Evolutionary conservation across 2,888 invertebrate genomes (phyloP).

Genomic region (Diloba caeruleocephala): DNA sequence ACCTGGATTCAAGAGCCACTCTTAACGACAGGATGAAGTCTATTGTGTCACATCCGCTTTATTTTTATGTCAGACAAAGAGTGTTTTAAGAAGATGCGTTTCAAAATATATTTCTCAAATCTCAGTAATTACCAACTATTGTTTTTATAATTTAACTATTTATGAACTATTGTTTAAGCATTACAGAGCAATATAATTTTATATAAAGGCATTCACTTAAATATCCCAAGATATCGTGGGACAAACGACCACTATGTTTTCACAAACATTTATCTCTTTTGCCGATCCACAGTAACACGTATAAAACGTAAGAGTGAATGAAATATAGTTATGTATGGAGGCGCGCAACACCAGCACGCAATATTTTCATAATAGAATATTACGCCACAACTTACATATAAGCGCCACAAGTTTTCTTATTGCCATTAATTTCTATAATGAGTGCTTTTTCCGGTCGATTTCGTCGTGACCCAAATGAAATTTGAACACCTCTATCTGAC

Average conservation of each 20-base stretch:
- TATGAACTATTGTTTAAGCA: no score
- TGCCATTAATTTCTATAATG: slow-evolving; percentile 23
- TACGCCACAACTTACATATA: slow-evolving; percentile 35
- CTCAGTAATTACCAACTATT: no score
- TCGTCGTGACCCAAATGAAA: slow-evolving; percentile 23
- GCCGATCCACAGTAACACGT: slow-evolving; percentile 10
- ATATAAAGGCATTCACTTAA: no score
- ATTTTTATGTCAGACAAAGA: slow-evolving; percentile 22
- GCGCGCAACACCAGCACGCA: slow-evolving; percentile 51
- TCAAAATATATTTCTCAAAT: no score
- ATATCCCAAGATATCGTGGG: slow-evolving; percentile 6
- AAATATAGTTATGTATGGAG: slow-evolving; percentile 53
- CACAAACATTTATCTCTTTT: slow-evolving; percentile 32
- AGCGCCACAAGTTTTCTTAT: slow-evolving; percentile 12
- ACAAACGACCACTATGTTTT: slow-evolving; percentile 15
- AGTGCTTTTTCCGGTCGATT: slow-evolving; percentile 29
- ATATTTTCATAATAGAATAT: slow-evolving; percentile 54
- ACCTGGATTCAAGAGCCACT: slow-evolving; percentile 58
- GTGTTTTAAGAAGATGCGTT: no score
- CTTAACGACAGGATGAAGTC: slow-evolving; percentile 46
- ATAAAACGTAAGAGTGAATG: slow-evolving; percentile 43
- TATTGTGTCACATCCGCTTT: slow-evolving; percentile 38
- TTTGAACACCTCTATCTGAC: slow-evolving; percentile 11
- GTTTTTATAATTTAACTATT: no score
- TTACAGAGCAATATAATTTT: no score